Evolutionary conservation across 64 coral and sea anemone species (phyloP).

Genomic region (Trachythela sp.): DNA sequence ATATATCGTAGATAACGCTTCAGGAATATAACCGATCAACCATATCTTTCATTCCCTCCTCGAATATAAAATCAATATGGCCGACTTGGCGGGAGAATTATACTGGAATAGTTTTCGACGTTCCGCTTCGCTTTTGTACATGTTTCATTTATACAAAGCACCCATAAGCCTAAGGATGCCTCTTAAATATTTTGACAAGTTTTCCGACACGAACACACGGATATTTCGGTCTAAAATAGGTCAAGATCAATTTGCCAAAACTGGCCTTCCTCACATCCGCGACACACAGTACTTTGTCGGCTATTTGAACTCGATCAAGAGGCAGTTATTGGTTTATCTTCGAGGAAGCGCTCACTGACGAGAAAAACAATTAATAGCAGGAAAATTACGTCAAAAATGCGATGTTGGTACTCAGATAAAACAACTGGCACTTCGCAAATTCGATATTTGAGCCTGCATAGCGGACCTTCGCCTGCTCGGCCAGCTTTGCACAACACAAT

Average conservation of each 20-base stretch:
- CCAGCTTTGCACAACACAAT: background rate
- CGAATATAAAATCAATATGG: background rate
- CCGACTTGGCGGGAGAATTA: constrained; percentile 16
- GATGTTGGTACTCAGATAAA: background rate
- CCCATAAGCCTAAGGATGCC: background rate
- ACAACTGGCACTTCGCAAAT: background rate
- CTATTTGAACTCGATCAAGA: background rate
- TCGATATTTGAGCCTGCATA: background rate
- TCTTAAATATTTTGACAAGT: background rate
- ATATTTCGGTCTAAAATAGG: background rate
- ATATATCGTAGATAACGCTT: no score
- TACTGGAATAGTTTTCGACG: background rate
- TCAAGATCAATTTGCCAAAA: background rate
- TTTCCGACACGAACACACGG: background rate
- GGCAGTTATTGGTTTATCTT: background rate
- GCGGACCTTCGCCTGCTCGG: background rate
- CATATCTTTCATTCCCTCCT: background rate
- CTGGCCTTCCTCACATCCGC: background rate
- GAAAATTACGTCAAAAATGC: background rate
- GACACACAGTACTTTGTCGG: background rate
- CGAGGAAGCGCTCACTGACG: background rate
- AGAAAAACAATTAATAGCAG: background rate
- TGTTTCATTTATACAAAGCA: background rate
- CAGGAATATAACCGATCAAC: no score
- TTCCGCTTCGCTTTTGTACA: background rate